phyloP scores from a whole-genome alignment of 2,113 vertebrate genomes.

The Vidua chalybeata region DNA sequence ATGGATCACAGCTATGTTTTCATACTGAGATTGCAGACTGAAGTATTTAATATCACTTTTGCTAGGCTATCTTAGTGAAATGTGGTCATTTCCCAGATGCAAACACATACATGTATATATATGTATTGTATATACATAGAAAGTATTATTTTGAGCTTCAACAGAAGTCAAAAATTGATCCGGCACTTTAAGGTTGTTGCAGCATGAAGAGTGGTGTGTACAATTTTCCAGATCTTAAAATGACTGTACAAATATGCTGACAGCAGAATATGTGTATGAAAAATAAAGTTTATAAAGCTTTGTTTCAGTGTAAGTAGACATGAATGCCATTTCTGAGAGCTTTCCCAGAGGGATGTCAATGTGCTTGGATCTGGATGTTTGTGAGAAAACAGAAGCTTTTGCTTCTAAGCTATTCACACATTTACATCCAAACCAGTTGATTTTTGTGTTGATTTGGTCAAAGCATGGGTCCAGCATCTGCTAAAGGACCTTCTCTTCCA shows the following conservation, averaged over 20 bases:
- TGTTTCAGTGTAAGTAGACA: neutral
- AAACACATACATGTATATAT: neutral
- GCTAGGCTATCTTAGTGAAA: neutral
- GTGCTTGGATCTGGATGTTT: neutral
- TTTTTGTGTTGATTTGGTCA: neutral
- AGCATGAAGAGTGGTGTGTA: neutral
- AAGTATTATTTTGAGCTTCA: conserved; percentile 1
- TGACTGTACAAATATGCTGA: neutral
- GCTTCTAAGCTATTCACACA: neutral
- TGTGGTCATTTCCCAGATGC: neutral
- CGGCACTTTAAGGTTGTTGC: conserved; percentile 8
- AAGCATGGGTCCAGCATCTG: neutral
- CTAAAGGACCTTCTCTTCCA: neutral
- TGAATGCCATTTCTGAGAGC: neutral
- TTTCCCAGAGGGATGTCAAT: rapidly evolving
- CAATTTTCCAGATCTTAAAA: neutral
- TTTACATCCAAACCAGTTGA: neutral
- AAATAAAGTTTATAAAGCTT: conserved; percentile 51
- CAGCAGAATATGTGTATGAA: neutral
- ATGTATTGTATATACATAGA: neutral
- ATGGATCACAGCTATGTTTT: neutral
- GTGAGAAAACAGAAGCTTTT: neutral
- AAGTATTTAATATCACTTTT: neutral
- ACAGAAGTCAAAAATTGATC: neutral
- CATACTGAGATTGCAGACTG: neutral